A percentile compares a stretch with the other conserved stretches of the same genome.
phyloP scores from a whole-genome alignment of 2,113 vertebrate genomes.

The Alosa alosa region DNA sequence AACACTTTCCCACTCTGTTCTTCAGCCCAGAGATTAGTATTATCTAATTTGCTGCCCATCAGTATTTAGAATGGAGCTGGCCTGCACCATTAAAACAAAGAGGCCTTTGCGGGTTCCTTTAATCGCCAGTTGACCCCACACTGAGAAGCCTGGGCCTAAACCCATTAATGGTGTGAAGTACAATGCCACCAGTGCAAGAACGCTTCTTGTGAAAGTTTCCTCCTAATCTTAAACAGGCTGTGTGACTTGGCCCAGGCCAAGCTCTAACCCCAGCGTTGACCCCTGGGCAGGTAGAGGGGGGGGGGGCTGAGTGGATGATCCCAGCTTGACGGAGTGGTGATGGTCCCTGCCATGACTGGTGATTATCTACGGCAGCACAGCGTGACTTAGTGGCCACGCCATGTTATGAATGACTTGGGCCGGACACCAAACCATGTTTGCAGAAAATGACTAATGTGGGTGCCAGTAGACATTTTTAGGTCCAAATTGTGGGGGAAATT shows the following conservation, averaged over 20 bases:
- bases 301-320: not conserved
- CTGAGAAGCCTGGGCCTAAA: not conserved
- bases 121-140: not conserved
- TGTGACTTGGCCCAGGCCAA: not conserved
- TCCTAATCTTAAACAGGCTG: not conserved
- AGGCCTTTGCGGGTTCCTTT: not conserved
- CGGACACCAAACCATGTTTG: not conserved
- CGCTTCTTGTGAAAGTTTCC: not conserved
- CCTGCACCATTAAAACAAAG: not conserved
- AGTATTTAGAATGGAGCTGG: not conserved
- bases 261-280: not conserved
- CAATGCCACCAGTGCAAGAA: not conserved
- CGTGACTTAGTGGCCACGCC: not conserved
- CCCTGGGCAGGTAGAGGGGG: not conserved
- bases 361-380: not conserved
- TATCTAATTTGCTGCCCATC: not conserved
- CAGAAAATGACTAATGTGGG: not conserved
- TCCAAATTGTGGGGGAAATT: not conserved
- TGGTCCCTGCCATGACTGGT: not conserved
- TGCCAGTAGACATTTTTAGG: not conserved
- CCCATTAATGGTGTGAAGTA: constrained; percentile 12
- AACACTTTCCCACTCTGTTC: not conserved
- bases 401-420: no score
- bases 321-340: not conserved
- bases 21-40: not conserved